Base-by-base conservation (phyloP, 1,140 invertebrate genomes). In the Phenacoccus solenopsis region DNA sequence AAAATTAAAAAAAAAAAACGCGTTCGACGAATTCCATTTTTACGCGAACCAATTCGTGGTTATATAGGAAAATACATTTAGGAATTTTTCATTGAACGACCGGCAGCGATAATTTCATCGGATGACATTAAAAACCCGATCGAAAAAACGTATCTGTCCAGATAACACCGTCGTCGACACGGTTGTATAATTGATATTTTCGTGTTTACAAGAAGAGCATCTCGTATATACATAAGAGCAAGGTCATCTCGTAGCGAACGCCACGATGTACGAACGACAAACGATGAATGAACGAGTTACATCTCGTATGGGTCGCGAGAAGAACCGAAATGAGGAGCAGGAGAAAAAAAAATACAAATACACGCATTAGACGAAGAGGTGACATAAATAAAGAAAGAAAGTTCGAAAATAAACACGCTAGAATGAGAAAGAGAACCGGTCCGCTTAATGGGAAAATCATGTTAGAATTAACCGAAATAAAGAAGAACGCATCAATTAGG, bases 381-480 rank as follows among this genome's bases (percentile, higher is more conserved):
- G 68, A 69, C 38, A 20, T 22, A 38, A 25, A 49, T 22, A 35
- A 49, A 1, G n/a, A 22, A 25, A 7, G 7, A 16, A 49, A 38
- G 16, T 20, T 16, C 5, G 61, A 28, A 67, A 30, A 59, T 61
- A 32, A 21, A 30, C 57, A 25, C 30, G 59, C 59, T 64, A 28
- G 61, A 61, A 16, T 32, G 61, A 67, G 61, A 61, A 27, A 70
- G 61, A 70, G 59, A 61, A 27, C 68, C 21, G 38, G 67, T 68
- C 28, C 25, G 13, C 68, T 68, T 71, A 71, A 71, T 71, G 70
- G 70, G 64, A 68, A 71, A 71, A 71, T 68, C 70, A 68, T 71
- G 70, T 71, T 69, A 59, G 70, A 57, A 71, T 71, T 71, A 71
- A 71, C 70, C 70, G 68, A 71, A 71, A 71, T 68, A 71, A 71